These are phyloP conservation scores for Chrysaora quinquecirrha DNA, from an alignment of 30 jellyfish, hydroid and myxozoan genomes.

Conservation along the genomic window DNA sequence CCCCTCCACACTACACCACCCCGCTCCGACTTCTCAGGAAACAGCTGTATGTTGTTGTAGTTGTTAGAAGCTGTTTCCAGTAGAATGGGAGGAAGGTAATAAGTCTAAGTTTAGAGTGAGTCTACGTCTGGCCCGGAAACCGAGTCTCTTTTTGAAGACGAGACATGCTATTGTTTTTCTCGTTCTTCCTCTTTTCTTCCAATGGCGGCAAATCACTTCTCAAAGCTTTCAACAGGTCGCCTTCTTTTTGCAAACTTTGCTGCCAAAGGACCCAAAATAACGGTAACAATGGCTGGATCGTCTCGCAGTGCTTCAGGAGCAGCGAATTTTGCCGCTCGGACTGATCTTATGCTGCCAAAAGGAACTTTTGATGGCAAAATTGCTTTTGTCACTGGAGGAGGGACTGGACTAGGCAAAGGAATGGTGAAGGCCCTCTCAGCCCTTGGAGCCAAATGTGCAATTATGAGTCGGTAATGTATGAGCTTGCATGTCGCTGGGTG, in stretches of 20 bases:
- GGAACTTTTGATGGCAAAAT: constrained; percentile 84
- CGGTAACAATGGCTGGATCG: background rate
- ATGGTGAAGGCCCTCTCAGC: constrained; percentile 84
- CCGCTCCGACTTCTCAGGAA: too few relatives aligned
- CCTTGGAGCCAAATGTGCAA: constrained; percentile 93
- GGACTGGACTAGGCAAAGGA: constrained; percentile 96
- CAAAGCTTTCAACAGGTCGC: background rate
- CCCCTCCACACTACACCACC: too few relatives aligned
- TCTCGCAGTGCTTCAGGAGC: constrained; percentile 6
- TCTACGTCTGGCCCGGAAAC: too few relatives aligned
- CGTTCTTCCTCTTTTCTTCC: background rate
- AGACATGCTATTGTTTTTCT: too few relatives aligned
- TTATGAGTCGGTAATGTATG: constrained; percentile 94
- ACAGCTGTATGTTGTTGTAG: too few relatives aligned
- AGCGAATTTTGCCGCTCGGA: constrained; percentile 43
- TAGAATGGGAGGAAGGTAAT: too few relatives aligned
- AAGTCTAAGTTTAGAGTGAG: too few relatives aligned
- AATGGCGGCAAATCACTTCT: constrained; percentile 47
- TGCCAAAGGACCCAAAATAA: background rate
- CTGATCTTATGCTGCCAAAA: constrained; percentile 80
- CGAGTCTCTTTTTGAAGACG: too few relatives aligned
- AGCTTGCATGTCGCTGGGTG: too few relatives aligned
- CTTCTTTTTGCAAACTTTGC: background rate
- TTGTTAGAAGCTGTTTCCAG: too few relatives aligned
- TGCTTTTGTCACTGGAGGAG: constrained; percentile 97